Evolutionary conservation across 2,888 invertebrate genomes (phyloP), one percentile per base, ranked within the genome.

Genomic region (Drosophila bunnanda): DNA sequence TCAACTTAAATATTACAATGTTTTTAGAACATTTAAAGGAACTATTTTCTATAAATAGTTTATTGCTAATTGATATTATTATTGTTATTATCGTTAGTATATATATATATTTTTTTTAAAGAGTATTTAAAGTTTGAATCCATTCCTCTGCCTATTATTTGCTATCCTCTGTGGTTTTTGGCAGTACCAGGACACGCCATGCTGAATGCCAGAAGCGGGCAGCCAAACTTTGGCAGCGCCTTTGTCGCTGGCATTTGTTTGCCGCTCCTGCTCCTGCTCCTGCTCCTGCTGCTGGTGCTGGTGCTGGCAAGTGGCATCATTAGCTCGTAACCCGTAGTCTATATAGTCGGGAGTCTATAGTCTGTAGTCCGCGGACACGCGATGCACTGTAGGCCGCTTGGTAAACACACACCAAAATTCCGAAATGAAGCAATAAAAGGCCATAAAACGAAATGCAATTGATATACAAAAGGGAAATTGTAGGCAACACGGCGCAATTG

Each of bases 401-500:
- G 44, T 25, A 62, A 61, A 62, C 64, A 69, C 64, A 69, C 60
- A 54, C 68, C 57, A 41, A 65, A 75, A 52, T 61, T 38, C 62
- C 60, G 39, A 64, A 61, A 75, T 67, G 59, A 50, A 65, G 62
- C 70, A 75, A 78, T 65, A 80, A 89, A 73, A 69, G 69, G 54
- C 59, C 75, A 77, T 56, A 69, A 74, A 74, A 77, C 77, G 74
- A 77, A 88, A 88, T 82, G 82, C 82, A 89, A 89, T 89, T 83
- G 86, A 89, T 89, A 89, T 88, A 81, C 89, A 87, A 89, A 83
- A 89, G 86, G 61, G 71, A 89, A 88, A 88, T 78, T 88, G 77
- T 82, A 62, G 69, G 78, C 79, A 87, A 78, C 72, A 55, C 55
- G 48, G 30, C 28, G 20, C 62, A 34, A 65, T 41, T 48, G 50